phyloP scores from a whole-genome alignment of 2,113 vertebrate genomes.

The Mugil cephalus region DNA sequence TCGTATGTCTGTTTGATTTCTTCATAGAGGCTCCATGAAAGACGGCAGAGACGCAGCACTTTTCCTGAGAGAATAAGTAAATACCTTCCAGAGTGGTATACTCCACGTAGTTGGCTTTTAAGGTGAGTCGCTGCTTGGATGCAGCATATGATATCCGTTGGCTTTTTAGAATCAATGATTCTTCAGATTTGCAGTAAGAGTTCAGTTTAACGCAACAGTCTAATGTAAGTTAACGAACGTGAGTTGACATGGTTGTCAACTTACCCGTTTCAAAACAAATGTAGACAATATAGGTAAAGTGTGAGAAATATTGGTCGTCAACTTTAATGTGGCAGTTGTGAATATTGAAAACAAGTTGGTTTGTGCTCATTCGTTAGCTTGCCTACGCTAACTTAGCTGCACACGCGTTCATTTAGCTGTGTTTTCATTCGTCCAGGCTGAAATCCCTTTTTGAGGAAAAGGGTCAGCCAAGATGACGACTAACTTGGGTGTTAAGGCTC shows the following conservation, averaged over 20 bases:
- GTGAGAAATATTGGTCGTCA: too few species aligned
- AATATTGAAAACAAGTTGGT: not conserved
- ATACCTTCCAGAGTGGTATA: not conserved
- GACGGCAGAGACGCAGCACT: rapidly evolving
- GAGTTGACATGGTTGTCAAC: too few species aligned
- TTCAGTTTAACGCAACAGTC: not conserved
- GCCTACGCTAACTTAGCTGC: not conserved
- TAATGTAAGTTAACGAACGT: too few species aligned
- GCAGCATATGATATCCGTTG: not conserved
- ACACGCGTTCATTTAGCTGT: not conserved
- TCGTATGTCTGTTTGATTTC: constrained; percentile 10
- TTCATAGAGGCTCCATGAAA: not conserved
- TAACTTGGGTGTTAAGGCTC: constrained; percentile 66
- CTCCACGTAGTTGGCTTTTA: not conserved
- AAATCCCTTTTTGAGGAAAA: constrained; percentile 34
- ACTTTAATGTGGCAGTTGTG: not conserved
- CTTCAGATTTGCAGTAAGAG: too few species aligned
- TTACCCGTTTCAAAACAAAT: not conserved
- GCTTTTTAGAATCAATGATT: not conserved
- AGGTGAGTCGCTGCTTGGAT: constrained; percentile 20
- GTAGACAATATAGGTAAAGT: too few species aligned
- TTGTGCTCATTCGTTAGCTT: not conserved
- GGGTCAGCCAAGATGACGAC: constrained; percentile 52
- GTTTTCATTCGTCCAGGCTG: constrained; percentile 15
- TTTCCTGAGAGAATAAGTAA: not conserved